These are phyloP conservation scores for Clistopyga incitator DNA, from an alignment of 2,888 invertebrate genomes.

Conservation along the genomic window DNA sequence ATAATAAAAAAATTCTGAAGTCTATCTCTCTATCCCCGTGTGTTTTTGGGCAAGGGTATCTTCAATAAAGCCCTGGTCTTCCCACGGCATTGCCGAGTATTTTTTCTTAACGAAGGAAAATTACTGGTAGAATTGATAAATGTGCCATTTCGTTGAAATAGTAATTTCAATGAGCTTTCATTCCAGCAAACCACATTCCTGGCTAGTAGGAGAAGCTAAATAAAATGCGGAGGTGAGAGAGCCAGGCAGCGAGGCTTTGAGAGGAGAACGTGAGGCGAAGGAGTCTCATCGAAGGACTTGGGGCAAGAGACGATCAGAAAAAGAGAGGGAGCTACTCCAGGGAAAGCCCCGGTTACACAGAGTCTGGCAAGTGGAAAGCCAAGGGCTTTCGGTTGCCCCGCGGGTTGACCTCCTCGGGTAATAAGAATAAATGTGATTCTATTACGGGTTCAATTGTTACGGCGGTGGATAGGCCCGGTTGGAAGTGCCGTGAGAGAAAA, in stretches of 20 bases:
- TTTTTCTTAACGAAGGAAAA: neutral
- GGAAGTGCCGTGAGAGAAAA: conserved; percentile 59
- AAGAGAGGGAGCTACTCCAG: conserved; percentile 53
- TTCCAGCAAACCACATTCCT: neutral
- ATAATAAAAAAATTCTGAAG: too few species aligned
- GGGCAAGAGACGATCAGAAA: conserved; percentile 56
- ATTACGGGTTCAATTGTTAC: conserved; percentile 84
- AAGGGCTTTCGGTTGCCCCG: conserved; percentile 58
- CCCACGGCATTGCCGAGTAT: neutral
- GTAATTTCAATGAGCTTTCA: conserved; percentile 13
- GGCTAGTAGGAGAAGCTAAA: neutral
- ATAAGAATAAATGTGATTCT: conserved; percentile 85
- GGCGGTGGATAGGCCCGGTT: conserved; percentile 76
- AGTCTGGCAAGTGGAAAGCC: conserved; percentile 59
- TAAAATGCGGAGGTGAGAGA: conserved; percentile 57
- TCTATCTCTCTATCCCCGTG: too few species aligned
- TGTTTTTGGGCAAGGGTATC: too few species aligned
- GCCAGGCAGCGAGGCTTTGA: conserved; percentile 24
- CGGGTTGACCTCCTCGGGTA: conserved; percentile 83
- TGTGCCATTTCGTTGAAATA: neutral
- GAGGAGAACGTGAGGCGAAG: conserved; percentile 21
- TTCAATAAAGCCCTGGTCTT: too few species aligned
- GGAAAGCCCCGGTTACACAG: conserved; percentile 39
- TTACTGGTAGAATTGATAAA: neutral
- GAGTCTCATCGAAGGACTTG: conserved; percentile 61